Conservation (phyloP, 2,888 invertebrate genomes). For the Hirtodrosophila histrioides region DNA sequence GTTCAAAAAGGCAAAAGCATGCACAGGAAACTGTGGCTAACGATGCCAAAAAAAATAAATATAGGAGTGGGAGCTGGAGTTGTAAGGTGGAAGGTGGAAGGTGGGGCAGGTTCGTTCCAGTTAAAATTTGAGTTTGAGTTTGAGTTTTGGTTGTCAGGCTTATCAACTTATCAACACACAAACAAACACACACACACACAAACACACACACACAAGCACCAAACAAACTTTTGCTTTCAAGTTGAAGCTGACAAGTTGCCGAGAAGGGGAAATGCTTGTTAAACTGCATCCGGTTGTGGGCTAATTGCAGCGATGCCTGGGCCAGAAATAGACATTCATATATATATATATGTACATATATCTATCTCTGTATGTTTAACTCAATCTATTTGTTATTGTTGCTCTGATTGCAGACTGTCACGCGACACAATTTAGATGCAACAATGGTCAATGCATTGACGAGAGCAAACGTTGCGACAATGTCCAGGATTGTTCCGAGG, state of each 20-base stretch:
- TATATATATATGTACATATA: not conserved
- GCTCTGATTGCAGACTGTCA: conserved; percentile 85
- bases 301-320: conserved; percentile 60
- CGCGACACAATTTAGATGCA: conserved; percentile 87
- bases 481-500: conserved; percentile 86
- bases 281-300: conserved; percentile 75
- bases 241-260: conserved; percentile 43
- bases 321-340: not conserved
- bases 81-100: no score
- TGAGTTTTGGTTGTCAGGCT: conserved; percentile 49
- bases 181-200: conserved; percentile 23
- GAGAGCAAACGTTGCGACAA: conserved; percentile 86
- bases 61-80: not conserved
- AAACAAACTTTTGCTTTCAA: conserved; percentile 76
- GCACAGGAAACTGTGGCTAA: conserved; percentile 77
- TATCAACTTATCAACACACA: conserved; percentile 54
- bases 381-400: not conserved
- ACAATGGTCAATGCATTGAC: conserved; percentile 87
- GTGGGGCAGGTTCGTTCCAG: not conserved
- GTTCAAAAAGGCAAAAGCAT: conserved; percentile 64
- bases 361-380: not conserved
- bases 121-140: conserved; percentile 28
- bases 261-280: conserved; percentile 66
- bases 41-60: conserved; percentile 48
- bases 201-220: conserved; percentile 41